Base-by-base conservation (phyloP, 2,113 vertebrate genomes). In the Trochalopteron elliotii region DNA sequence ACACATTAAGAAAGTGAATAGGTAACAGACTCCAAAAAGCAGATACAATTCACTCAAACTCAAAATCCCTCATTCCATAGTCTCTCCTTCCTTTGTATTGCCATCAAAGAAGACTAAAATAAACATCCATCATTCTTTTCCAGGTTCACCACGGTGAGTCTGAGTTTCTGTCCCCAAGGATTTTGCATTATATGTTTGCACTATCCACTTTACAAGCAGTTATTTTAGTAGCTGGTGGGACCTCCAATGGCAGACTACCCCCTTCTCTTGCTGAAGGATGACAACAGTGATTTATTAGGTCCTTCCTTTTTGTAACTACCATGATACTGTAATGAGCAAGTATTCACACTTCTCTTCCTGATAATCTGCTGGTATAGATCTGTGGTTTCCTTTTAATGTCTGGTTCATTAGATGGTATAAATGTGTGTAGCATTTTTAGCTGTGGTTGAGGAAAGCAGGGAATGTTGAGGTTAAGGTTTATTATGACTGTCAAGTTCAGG, bases 291-390 rank as follows among this genome's bases (percentile, higher is more conserved):
- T 94, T 53, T 90, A 86, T 96, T 83, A 92, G 60, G 81, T 71
- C 76, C 90, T 89, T 93, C 74, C 72, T 84, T 67, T 75, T 92
- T 59, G 37, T 90, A 94, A 86, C 86, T 84, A 83, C 89, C 78
- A 83, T 27, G 89, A 64, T 77, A 79, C 76, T 84, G 83, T 81
- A 93, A 59, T 84, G 88, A 95, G 90, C 79, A 87, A 85, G 61
- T 94, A 76, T 92, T 96, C 96, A 97, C 97, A 97, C 93, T 60
- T 97, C 94, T 97, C 89, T 85, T 96, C 90, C 84, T 94, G 37
- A 71, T 96, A 96, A 97, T 93, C 94, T 96, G 83, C 87, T 96
- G 83, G 52, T 97, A 97, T 97, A 97, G 97, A 98, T 98, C 94
- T 93, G 97, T 95, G 97, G 97, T 83, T 72, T 95, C 82, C 83